Evolutionary conservation across 2,888 invertebrate species (phyloP), one percentile per base, ranked within the genome.

Genomic region (Drosophila subquinaria): DNA sequence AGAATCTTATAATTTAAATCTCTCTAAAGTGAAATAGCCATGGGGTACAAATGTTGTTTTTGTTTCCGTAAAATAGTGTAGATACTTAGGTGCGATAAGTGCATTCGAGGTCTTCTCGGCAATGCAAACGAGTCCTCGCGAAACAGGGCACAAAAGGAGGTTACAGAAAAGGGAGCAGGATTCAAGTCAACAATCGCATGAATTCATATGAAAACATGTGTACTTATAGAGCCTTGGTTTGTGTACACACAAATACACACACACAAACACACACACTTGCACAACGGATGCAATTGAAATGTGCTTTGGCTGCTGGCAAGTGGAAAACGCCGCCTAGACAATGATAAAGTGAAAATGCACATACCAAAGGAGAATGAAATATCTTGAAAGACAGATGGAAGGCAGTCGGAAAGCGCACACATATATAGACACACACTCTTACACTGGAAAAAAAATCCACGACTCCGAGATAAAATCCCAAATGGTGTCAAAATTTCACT

Each of bases 271-370:
- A 40, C 20, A 57, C 15, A 50, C 0, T 27, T 13, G 33, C 10
- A 38, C 20, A 48, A 6, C 35, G 42, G 10, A 51, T 78, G 74
- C 69, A 73, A 69, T 66, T 66, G 76, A 55, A 65, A 63, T 55
- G 57, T 62, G 78, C 78, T 69, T 69, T 69, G 55, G 63, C 63
- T 74, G 74, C 68, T 74, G 76, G 73, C 65, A 82, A 76, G 85
- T 78, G 76, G 55, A 60, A 81, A 86, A 65, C 65, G 63, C 55
- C 57, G 83, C 73, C 66, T 73, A 76, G 86, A 86, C 83, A 88
- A 88, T 82, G 81, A 88, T 82, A 88, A 88, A 88, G 88, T 86
- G 83, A 71, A 83, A 82, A 72, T 78, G 83, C 70, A 80, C 71
- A 82, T 81, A 63, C 42, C 56, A 48, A 36, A 64, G 53, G 65